A percentile compares a stretch with the other conserved stretches of the same genome.
Conservation (phyloP, 1,140 invertebrate genomes). For the Chlorops oryzae region DNA sequence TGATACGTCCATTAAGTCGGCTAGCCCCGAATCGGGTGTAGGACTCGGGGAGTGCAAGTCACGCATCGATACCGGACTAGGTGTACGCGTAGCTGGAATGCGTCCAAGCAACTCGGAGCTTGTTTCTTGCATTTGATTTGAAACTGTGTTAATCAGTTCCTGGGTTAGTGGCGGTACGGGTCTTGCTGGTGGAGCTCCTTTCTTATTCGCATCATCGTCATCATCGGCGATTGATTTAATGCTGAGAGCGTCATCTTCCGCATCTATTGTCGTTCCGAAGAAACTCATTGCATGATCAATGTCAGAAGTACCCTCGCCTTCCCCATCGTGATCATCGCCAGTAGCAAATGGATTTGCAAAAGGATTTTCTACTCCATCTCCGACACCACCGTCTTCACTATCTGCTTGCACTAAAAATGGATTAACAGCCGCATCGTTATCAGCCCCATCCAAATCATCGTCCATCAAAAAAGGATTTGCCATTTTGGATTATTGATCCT, state of each 20-base stretch:
- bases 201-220: conserved; percentile 39
- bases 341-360: conserved; percentile 56
- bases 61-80: conserved; percentile 72
- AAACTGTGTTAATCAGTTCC: conserved; percentile 77
- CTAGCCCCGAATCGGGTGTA: conserved; percentile 61
- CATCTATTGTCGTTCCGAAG: conserved; percentile 37
- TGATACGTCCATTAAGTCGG: conserved; percentile 59
- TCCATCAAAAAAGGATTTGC: conserved; percentile 75
- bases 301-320: conserved; percentile 23
- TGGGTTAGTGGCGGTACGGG: conserved; percentile 66
- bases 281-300: conserved; percentile 39
- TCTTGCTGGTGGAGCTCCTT: conserved; percentile 51
- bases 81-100: conserved; percentile 72
- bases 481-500: conserved; percentile 42
- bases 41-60: conserved; percentile 76
- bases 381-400: conserved; percentile 12
- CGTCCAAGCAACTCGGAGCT: conserved; percentile 76
- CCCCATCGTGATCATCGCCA: conserved; percentile 38
- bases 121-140: conserved; percentile 81
- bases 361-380: conserved; percentile 31
- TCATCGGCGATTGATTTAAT: conserved; percentile 36
- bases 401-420: conserved; percentile 50
- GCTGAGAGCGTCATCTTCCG: conserved; percentile 38
- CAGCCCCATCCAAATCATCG: conserved; percentile 52
- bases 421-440: conserved; percentile 52